phyloP scores from a whole-genome alignment of 2,797 vertebrate genomes.

The Coccyzus lansbergi region DNA sequence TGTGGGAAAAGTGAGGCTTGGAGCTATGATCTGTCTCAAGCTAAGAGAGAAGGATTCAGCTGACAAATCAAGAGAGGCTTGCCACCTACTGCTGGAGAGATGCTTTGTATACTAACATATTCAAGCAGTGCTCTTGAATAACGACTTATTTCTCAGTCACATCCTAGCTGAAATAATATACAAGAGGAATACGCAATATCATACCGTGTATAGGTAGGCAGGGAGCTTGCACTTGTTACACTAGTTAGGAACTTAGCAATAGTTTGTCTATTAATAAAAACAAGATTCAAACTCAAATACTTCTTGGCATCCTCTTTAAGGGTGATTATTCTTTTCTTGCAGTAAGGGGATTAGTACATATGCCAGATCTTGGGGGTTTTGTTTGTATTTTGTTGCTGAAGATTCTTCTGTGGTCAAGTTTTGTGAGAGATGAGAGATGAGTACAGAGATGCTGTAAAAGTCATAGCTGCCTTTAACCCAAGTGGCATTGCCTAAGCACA shows the following conservation, averaged over 20 bases:
- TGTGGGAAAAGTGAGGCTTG: not conserved
- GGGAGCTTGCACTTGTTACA: not conserved
- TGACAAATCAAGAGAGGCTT: not conserved
- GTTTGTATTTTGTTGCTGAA: not conserved
- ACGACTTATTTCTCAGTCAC: not conserved
- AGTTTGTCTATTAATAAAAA: not conserved
- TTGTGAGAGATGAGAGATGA: not conserved
- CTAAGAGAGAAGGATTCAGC: not conserved
- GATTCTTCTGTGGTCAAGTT: not conserved
- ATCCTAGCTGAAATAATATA: not conserved
- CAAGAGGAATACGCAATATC: not conserved
- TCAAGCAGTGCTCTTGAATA: not conserved
- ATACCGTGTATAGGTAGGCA: not conserved
- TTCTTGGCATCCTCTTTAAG: not conserved
- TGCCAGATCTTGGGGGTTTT: not conserved
- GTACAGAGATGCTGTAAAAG: not conserved
- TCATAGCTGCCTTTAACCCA: not conserved
- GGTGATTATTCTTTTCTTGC: not conserved
- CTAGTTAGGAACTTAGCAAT: not conserved
- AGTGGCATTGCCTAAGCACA: not conserved
- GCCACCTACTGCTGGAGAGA: conserved; percentile 13
- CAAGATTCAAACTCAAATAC: not conserved
- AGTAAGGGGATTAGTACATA: not conserved
- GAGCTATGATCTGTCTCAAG: not conserved
- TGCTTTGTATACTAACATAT: not conserved